Percentiles rank a stretch among this genome's conserved stretches.
These are phyloP conservation scores for Alsophila aescularia DNA, from an alignment of 2,888 invertebrate species.

Conservation along the genomic window DNA sequence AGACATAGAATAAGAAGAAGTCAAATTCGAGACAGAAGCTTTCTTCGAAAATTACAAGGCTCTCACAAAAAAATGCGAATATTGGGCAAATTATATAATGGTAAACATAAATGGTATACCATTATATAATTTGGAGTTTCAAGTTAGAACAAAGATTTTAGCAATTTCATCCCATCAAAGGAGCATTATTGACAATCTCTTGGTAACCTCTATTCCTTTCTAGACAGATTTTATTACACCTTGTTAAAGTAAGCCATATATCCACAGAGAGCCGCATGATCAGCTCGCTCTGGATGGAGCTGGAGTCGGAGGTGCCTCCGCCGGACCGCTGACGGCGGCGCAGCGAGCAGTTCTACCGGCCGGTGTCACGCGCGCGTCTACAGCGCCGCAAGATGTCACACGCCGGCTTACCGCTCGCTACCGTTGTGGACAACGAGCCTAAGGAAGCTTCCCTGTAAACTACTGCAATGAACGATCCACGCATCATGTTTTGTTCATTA, in stretches of 20 bases:
- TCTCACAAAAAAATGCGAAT: too few relatives aligned
- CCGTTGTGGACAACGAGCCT: constrained; percentile 40
- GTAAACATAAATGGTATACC: too few relatives aligned
- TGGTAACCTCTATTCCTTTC: too few relatives aligned
- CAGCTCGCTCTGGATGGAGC: constrained; percentile 78
- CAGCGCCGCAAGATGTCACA: constrained; percentile 80
- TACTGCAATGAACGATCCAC: neutral
- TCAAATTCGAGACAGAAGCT: too few relatives aligned
- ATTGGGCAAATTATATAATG: too few relatives aligned
- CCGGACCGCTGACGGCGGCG: constrained; percentile 82
- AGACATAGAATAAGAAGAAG: too few relatives aligned
- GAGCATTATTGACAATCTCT: too few relatives aligned
- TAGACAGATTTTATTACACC: too few relatives aligned
- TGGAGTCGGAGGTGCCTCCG: constrained; percentile 68
- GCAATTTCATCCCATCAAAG: too few relatives aligned
- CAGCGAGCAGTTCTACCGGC: constrained; percentile 83
- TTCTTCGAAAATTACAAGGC: too few relatives aligned
- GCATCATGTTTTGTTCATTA: neutral
- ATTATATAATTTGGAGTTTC: too few relatives aligned
- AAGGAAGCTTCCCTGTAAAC: constrained; percentile 58
- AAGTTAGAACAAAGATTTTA: too few relatives aligned
- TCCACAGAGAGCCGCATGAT: constrained; percentile 64
- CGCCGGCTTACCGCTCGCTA: constrained; percentile 77
- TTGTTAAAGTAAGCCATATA: neutral
- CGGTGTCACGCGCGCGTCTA: constrained; percentile 71